Evolutionary conservation across 2,888 invertebrate genomes (phyloP).

Genomic region (Campaea margaritaria): DNA sequence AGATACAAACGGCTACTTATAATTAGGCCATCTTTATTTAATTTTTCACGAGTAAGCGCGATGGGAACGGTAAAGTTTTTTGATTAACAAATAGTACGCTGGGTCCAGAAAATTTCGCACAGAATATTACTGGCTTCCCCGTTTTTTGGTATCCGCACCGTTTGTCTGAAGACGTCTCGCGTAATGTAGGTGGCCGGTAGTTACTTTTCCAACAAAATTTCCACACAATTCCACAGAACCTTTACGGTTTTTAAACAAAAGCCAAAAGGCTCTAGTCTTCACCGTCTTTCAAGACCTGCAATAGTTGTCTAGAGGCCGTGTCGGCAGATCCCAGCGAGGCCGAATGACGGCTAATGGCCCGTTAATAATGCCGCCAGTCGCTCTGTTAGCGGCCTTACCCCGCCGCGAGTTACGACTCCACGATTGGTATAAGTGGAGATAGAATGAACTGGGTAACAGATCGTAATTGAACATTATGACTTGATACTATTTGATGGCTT

Average conservation of each 20-base stretch:
- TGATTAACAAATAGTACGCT: too few relatives aligned
- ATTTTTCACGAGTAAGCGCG: too few relatives aligned
- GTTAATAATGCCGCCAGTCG: conserved; percentile 77
- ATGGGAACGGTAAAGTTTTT: too few relatives aligned
- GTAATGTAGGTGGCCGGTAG: too few relatives aligned
- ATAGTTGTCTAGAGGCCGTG: conserved; percentile 43
- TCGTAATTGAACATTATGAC: too few relatives aligned
- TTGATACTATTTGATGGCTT: too few relatives aligned
- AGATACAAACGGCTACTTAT: too few relatives aligned
- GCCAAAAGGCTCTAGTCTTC: conserved; percentile 7
- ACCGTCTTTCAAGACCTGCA: conserved; percentile 27
- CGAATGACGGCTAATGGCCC: conserved; percentile 77
- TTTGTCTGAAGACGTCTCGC: too few relatives aligned
- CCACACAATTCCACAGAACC: background rate
- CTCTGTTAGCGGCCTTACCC: conserved; percentile 68
- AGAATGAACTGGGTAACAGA: conserved; percentile 20
- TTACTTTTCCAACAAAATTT: background rate
- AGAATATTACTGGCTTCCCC: too few relatives aligned
- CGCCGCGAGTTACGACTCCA: conserved; percentile 68
- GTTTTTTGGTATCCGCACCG: too few relatives aligned
- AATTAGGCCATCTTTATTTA: too few relatives aligned
- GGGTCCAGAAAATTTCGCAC: too few relatives aligned
- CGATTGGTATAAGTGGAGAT: conserved; percentile 9
- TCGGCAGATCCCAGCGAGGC: conserved; percentile 57
- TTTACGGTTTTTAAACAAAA: background rate